A percentile compares a stretch with the other conserved stretches of the same genome.
Evolutionary conservation across 1,140 invertebrate species (phyloP).

Genomic region (Micrasema longulum): DNA sequence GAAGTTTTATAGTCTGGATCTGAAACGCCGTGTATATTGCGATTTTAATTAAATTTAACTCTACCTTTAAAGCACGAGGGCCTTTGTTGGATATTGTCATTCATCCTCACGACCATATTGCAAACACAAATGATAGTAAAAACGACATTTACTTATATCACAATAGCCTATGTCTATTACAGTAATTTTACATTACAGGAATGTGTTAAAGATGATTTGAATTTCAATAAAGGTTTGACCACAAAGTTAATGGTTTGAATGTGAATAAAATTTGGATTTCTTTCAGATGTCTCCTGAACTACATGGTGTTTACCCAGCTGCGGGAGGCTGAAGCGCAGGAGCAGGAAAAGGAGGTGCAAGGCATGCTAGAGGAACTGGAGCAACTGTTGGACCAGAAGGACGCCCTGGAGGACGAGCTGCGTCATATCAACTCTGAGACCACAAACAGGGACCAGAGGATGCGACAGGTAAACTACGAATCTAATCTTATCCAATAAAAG

Average conservation of each 20-base stretch:
- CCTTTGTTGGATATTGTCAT: too few species aligned
- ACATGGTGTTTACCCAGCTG: not conserved
- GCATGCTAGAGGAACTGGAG: not conserved
- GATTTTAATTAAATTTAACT: too few species aligned
- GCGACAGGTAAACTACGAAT: constrained; percentile 4
- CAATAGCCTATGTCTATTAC: too few species aligned
- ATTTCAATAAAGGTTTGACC: too few species aligned
- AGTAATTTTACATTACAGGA: not conserved
- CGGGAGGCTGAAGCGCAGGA: not conserved
- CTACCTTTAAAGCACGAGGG: too few species aligned
- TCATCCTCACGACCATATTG: too few species aligned
- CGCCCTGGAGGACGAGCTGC: constrained; percentile 17
- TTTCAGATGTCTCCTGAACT: constrained; percentile 28
- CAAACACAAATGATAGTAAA: too few species aligned
- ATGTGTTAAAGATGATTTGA: not conserved
- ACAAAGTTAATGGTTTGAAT: too few species aligned
- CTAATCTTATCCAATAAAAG: too few species aligned
- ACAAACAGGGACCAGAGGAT: constrained; percentile 16
- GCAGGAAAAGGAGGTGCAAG: constrained; percentile 6
- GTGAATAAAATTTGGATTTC: not conserved
- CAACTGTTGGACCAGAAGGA: constrained; percentile 6
- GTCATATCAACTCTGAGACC: constrained; percentile 1
- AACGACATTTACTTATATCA: too few species aligned
- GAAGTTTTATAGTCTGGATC: too few species aligned
- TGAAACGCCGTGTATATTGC: too few species aligned